Evolutionary conservation across 1,140 invertebrate species (phyloP).

Genomic region (Aphelinus atriplicis): DNA sequence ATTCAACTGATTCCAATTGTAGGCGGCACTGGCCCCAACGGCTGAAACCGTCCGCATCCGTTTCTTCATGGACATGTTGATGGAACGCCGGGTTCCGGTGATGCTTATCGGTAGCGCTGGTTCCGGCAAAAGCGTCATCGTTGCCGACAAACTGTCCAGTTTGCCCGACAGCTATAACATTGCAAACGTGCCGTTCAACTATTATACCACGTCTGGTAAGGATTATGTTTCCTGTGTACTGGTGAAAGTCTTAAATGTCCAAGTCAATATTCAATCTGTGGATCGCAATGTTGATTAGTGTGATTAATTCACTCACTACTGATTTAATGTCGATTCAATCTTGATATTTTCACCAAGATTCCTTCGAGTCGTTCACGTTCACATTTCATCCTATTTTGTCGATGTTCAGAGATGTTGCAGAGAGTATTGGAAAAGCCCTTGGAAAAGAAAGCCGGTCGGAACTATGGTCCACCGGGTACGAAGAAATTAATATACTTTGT

Average conservation of each 20-base stretch:
- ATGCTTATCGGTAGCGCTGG: slow-evolving; percentile 92
- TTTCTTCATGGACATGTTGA: slow-evolving; percentile 89
- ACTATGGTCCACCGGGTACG: slow-evolving; percentile 91
- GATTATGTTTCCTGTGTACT: too few species aligned
- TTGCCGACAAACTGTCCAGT: slow-evolving; percentile 82
- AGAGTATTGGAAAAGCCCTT: slow-evolving; percentile 90
- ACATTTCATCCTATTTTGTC: background rate
- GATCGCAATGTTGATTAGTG: too few species aligned
- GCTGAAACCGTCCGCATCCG: slow-evolving; percentile 88
- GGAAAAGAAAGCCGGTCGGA: slow-evolving; percentile 94
- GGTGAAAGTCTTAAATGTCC: too few species aligned
- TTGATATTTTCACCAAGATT: too few species aligned
- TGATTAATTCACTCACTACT: too few species aligned
- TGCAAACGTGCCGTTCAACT: slow-evolving; percentile 93
- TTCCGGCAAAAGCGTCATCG: slow-evolving; percentile 87
- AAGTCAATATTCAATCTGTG: too few species aligned
- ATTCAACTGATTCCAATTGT: too few species aligned
- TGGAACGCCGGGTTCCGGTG: slow-evolving; percentile 82
- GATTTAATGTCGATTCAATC: too few species aligned
- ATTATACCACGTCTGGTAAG: slow-evolving; percentile 90
- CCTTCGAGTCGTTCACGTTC: too few species aligned
- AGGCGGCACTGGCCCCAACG: slow-evolving; percentile 86
- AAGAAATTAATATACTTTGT: slow-evolving; percentile 94
- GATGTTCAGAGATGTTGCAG: slow-evolving; percentile 81
- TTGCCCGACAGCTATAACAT: slow-evolving; percentile 83